A percentile compares a stretch with the other conserved stretches of the same genome.
These are phyloP conservation scores for Otolemur garnettii DNA, from an alignment of 2,113 vertebrate genomes.

Conservation along the genomic window DNA sequence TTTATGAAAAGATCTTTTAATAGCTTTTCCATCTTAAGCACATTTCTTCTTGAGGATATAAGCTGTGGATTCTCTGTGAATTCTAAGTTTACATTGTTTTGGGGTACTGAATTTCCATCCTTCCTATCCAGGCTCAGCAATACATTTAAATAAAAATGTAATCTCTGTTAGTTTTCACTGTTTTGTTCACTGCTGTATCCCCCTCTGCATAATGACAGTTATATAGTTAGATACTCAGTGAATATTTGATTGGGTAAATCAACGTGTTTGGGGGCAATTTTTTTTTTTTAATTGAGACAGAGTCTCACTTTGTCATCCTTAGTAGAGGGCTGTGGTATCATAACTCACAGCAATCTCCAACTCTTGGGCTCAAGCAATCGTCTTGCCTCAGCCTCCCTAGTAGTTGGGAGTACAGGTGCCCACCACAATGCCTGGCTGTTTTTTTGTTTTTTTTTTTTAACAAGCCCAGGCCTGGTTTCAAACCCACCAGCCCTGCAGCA, in stretches of 20 bases:
- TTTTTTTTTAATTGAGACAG: background rate
- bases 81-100: background rate
- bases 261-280: background rate
- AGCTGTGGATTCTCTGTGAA: background rate
- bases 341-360: too few relatives aligned
- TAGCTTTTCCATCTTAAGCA: background rate
- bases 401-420: too few relatives aligned
- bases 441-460: too few relatives aligned
- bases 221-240: background rate
- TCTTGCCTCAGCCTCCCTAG: too few relatives aligned
- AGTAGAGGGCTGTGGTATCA: too few relatives aligned
- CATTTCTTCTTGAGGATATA: background rate
- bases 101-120: background rate
- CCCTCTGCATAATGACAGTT: background rate
- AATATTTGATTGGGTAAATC: conserved; percentile 10
- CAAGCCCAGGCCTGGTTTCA: too few relatives aligned
- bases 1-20: background rate
- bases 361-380: too few relatives aligned
- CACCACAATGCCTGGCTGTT: too few relatives aligned
- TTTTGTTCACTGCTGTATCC: background rate
- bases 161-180: conserved; percentile 26
- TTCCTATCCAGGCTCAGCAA: background rate
- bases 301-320: too few relatives aligned
- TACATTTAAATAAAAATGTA: conserved; percentile 41
- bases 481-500: too few relatives aligned